Percentiles rank a stretch among this genome's conserved stretches.
Evolutionary conservation across 2,113 vertebrate genomes (phyloP).

Genomic region (Mixornis gularis): DNA sequence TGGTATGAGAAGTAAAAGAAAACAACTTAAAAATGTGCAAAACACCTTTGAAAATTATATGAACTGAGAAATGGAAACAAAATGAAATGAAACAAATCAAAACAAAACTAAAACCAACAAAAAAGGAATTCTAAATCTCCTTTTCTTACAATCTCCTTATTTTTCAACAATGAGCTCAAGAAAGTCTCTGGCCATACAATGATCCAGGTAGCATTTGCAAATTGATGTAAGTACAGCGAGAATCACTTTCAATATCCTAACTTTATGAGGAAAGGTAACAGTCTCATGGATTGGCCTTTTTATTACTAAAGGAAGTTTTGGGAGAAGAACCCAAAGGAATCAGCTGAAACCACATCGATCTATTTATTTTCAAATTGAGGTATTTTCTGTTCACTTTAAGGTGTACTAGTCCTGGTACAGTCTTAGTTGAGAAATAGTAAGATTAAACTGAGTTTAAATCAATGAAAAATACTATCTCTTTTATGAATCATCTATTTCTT

Average conservation of each 20-base stretch:
- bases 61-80: background rate
- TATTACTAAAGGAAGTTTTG: background rate
- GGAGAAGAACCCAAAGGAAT: background rate
- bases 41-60: background rate
- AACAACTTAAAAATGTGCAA: background rate
- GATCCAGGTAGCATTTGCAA: background rate
- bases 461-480: background rate
- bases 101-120: background rate
- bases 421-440: background rate
- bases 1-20: background rate
- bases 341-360: background rate
- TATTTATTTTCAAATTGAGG: background rate
- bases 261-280: background rate
- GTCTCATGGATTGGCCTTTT: background rate
- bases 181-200: background rate
- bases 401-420: background rate
- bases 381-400: background rate
- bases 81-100: background rate
- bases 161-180: background rate
- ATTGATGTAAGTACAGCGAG: background rate
- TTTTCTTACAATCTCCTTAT: background rate
- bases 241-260: background rate
- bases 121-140: fast-evolving
- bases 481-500: background rate
- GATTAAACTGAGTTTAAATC: background rate